These are phyloP conservation scores for Eupithecia pulchellata DNA, from an alignment of 2,888 invertebrate species.

Conservation along the genomic window DNA sequence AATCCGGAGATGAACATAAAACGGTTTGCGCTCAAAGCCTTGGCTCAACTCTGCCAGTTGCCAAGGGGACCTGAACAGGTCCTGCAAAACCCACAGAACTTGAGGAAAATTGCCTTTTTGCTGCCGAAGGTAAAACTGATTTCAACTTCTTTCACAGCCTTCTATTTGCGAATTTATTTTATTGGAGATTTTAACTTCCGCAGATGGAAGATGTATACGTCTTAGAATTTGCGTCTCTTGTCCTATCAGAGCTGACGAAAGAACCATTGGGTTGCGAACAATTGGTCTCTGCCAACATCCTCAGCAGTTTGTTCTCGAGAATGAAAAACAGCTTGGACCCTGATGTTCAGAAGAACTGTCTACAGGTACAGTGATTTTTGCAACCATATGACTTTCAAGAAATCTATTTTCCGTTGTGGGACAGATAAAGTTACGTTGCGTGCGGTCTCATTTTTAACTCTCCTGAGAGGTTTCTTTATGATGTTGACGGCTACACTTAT, in stretches of 20 bases:
- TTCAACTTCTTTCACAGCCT: neutral
- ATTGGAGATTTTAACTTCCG: conserved; percentile 21
- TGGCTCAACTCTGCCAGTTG: conserved; percentile 81
- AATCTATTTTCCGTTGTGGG: neutral
- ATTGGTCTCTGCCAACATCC: conserved; percentile 72
- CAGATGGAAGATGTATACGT: conserved; percentile 81
- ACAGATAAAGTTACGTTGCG: neutral
- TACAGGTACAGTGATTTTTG: conserved; percentile 67
- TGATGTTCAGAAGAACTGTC: conserved; percentile 84
- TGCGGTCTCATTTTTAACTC: too few species aligned
- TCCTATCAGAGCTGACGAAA: conserved; percentile 78
- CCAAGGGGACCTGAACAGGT: conserved; percentile 78
- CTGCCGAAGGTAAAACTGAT: conserved; percentile 63
- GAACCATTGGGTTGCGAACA: conserved; percentile 80
- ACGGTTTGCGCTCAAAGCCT: conserved; percentile 81
- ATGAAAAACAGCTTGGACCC: conserved; percentile 83
- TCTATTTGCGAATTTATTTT: neutral
- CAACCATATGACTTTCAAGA: neutral
- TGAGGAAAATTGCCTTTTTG: conserved; percentile 73
- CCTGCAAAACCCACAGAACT: conserved; percentile 64
- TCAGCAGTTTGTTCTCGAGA: conserved; percentile 75
- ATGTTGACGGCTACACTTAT: too few species aligned
- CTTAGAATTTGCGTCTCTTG: conserved; percentile 82
- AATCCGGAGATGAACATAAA: conserved; percentile 71
- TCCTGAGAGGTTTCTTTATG: too few species aligned